These are phyloP conservation scores for Pseudococcus longispinus DNA, from an alignment of 2,888 invertebrate species.

Conservation along the genomic window DNA sequence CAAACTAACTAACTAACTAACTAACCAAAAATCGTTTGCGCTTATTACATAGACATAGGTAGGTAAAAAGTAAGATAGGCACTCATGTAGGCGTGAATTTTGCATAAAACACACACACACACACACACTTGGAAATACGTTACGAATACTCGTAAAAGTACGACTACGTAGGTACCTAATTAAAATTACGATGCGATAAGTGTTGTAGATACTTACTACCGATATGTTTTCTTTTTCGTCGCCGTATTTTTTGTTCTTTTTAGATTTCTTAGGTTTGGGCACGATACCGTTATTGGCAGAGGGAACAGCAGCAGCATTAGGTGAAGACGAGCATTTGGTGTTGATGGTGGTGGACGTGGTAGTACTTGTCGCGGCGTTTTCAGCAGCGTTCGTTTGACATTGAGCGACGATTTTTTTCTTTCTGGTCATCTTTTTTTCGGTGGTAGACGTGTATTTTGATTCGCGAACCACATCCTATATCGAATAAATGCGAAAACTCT, in stretches of 20 bases:
- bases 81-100: no score
- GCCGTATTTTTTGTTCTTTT: constrained; percentile 65
- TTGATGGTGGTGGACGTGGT: not conserved
- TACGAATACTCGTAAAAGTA: not conserved
- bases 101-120: no score
- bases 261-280: constrained; percentile 63
- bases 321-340: constrained; percentile 62
- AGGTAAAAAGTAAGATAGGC: no score
- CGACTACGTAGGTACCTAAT: not conserved
- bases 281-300: constrained; percentile 62
- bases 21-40: no score
- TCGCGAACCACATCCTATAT: constrained; percentile 47
- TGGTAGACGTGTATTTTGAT: constrained; percentile 47
- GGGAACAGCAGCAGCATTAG: constrained; percentile 63
- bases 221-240: constrained; percentile 68
- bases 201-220: constrained; percentile 67
- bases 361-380: not conserved
- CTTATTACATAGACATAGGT: no score
- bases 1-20: no score
- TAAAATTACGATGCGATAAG: not conserved
- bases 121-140: no score
- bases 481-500: not conserved
- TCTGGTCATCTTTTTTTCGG: constrained; percentile 59
- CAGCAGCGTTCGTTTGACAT: not conserved
- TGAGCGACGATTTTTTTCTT: constrained; percentile 58